These are phyloP conservation scores for Phortica okadai DNA, from an alignment of 2,888 invertebrate genomes.

Conservation along the genomic window DNA sequence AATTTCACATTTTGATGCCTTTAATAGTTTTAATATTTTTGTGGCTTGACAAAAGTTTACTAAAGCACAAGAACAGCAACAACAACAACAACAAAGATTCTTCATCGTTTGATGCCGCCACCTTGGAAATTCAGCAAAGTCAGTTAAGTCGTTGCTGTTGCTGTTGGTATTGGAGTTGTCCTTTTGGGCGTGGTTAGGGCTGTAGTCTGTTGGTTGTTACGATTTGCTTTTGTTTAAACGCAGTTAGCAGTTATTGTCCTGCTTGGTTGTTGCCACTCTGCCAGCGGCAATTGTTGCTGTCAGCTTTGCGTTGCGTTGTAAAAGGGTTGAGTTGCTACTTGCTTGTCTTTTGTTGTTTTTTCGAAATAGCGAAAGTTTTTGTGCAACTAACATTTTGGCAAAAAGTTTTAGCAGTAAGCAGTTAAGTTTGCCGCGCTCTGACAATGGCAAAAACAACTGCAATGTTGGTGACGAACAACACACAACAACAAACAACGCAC, in stretches of 20 bases:
- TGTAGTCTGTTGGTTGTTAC: conserved; percentile 32
- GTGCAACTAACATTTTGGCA: conserved; percentile 33
- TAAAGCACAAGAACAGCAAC: background rate
- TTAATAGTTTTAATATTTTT: conserved; percentile 35
- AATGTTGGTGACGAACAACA: conserved; percentile 3
- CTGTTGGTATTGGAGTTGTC: background rate
- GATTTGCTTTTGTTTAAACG: conserved; percentile 7
- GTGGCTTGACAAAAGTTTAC: conserved; percentile 22
- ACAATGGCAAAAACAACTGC: conserved; percentile 13
- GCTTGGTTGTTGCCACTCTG: background rate
- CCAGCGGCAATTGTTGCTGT: background rate
- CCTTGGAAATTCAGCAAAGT: background rate
- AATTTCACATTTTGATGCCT: conserved; percentile 24
- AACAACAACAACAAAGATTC: background rate
- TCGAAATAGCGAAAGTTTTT: conserved; percentile 28
- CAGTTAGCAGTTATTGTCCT: background rate
- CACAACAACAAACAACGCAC: conserved; percentile 5
- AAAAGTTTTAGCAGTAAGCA: conserved; percentile 51
- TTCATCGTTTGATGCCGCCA: background rate
- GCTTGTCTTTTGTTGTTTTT: background rate
- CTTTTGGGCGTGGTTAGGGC: background rate
- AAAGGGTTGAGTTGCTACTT: background rate
- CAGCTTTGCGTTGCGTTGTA: background rate
- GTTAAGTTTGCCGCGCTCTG: conserved; percentile 42
- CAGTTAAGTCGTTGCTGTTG: background rate